Evolutionary conservation across 2,113 vertebrate genomes (phyloP).

Genomic region (Burhinus oedicnemus): DNA sequence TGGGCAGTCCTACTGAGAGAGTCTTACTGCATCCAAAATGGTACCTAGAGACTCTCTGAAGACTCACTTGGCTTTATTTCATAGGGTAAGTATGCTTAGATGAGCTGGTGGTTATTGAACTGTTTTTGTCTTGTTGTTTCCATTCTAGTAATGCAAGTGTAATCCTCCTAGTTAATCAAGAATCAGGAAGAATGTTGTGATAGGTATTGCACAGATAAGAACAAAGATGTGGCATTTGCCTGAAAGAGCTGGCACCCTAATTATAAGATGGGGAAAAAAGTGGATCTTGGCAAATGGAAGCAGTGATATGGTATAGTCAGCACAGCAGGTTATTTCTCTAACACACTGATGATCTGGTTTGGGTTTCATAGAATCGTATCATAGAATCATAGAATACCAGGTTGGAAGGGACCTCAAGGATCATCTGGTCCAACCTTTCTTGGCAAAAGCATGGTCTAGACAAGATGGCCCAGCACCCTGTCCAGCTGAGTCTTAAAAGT

Average conservation of each 20-base stretch:
- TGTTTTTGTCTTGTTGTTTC: not conserved
- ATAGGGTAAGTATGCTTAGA: not conserved
- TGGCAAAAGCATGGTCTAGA: not conserved
- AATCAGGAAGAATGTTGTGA: not conserved
- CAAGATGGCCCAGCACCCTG: not conserved
- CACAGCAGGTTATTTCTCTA: not conserved
- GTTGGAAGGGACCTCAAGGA: not conserved
- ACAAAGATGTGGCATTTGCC: not conserved
- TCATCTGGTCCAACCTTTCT: not conserved
- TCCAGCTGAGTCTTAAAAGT: not conserved
- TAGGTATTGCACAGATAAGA: not conserved
- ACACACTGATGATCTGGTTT: not conserved
- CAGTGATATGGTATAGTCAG: not conserved
- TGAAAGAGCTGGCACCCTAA: not conserved
- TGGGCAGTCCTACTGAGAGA: not conserved
- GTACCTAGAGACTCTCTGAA: not conserved
- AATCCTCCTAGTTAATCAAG: not conserved
- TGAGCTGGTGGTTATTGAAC: not conserved
- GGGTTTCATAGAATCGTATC: not conserved
- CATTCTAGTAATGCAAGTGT: not conserved
- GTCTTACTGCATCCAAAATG: not conserved
- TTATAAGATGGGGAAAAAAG: not conserved
- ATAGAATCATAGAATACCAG: not conserved
- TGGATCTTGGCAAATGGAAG: not conserved
- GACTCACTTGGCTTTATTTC: not conserved